A percentile compares a stretch with the other conserved stretches of the same genome.
These are phyloP conservation scores for Cryptoblepharus egeriae DNA, from an alignment of 2,797 vertebrate species.

Conservation along the genomic window DNA sequence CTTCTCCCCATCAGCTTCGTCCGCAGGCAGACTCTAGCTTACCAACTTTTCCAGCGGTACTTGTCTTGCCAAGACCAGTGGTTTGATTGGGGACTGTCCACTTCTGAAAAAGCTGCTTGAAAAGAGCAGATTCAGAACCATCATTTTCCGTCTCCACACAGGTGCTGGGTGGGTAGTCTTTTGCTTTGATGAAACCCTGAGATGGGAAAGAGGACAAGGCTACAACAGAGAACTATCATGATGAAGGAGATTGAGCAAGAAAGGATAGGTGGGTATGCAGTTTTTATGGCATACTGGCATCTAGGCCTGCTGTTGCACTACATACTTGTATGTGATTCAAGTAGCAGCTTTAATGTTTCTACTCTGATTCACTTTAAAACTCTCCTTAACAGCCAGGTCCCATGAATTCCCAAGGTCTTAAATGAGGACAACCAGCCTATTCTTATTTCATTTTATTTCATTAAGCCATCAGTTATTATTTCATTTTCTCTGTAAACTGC, in stretches of 20 bases:
- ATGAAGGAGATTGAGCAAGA: background rate
- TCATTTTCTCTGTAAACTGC: too few relatives aligned
- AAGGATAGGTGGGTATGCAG: too few relatives aligned
- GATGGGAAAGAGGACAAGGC: background rate
- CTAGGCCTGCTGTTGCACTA: too few relatives aligned
- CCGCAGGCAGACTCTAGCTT: constrained; percentile 44
- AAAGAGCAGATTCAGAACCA: constrained; percentile 82
- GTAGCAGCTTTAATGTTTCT: too few relatives aligned
- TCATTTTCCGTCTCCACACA: constrained; percentile 85
- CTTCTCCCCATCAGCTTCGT: background rate
- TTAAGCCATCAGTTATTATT: too few relatives aligned
- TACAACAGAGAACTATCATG: background rate
- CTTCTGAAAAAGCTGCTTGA: constrained; percentile 89
- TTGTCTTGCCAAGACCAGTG: constrained; percentile 78
- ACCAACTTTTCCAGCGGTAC: constrained; percentile 83
- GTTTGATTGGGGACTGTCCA: constrained; percentile 81
- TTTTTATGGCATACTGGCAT: too few relatives aligned
- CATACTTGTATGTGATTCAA: too few relatives aligned
- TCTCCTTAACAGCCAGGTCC: too few relatives aligned
- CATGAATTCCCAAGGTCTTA: too few relatives aligned
- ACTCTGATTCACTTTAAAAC: too few relatives aligned
- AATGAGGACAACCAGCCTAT: too few relatives aligned
- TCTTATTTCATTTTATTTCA: too few relatives aligned
- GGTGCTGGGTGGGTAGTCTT: constrained; percentile 81
- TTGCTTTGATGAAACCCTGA: constrained; percentile 87